Evolutionary conservation across 1,140 invertebrate genomes (phyloP).

Genomic region (Papilio xuthus): DNA sequence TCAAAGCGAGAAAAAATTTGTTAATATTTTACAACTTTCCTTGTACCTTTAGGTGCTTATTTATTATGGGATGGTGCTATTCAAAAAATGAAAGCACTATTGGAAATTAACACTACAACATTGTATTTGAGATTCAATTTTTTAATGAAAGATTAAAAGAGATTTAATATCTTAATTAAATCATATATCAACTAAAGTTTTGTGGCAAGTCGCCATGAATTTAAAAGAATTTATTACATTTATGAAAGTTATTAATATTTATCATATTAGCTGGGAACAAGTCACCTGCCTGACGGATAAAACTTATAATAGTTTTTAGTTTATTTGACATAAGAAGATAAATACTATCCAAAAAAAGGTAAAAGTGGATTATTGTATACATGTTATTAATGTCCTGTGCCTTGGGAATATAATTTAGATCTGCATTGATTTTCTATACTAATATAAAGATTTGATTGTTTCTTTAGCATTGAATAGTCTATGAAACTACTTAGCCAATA

Average conservation of each 20-base stretch:
- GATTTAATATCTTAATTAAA: no score
- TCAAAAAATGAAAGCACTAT: constrained; percentile 3
- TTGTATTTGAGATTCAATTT: not conserved
- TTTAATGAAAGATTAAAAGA: not conserved
- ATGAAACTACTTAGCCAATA: no score
- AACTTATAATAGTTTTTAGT: no score
- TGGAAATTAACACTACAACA: not conserved
- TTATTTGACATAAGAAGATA: not conserved
- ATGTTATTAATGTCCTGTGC: not conserved
- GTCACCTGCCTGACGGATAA: not conserved
- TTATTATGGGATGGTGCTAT: not conserved
- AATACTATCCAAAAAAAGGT: not conserved
- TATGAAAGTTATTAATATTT: not conserved
- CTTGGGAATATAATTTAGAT: not conserved
- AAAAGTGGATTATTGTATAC: not conserved
- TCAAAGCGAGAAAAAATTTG: not conserved
- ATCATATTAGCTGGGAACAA: not conserved
- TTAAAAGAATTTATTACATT: not conserved
- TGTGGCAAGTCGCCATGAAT: not conserved
- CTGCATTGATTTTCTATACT: not conserved
- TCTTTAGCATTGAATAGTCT: no score
- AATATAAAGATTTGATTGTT: no score
- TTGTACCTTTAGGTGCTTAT: not conserved
- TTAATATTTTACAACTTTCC: not conserved
- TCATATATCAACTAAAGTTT: not conserved